Evolutionary conservation across 30 jellyfish, hydroid and myxozoan species (phyloP).

Genomic region (Hydractinia echinata): DNA sequence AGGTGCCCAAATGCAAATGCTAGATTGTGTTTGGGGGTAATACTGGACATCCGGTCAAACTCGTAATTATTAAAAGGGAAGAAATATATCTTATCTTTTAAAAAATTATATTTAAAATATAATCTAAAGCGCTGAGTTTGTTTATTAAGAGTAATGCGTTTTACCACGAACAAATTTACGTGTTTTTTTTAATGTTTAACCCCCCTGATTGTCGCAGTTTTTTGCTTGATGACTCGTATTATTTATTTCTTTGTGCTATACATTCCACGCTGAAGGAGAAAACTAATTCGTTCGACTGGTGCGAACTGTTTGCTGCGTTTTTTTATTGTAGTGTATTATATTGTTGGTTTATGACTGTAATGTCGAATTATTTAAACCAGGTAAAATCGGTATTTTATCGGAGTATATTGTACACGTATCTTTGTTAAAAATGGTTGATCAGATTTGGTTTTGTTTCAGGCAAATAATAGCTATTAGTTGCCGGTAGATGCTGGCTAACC

Average conservation of each 20-base stretch:
- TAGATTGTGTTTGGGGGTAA: not conserved
- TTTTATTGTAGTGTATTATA: not conserved
- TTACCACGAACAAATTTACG: not conserved
- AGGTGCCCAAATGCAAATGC: constrained; percentile 29
- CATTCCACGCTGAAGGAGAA: constrained; percentile 44
- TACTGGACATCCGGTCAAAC: not conserved
- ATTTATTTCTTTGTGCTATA: constrained; percentile 16
- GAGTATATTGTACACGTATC: not conserved
- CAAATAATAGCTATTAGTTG: not conserved
- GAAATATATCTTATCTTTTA: too few species aligned
- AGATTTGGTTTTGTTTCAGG: too few species aligned
- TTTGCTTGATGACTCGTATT: constrained; percentile 24
- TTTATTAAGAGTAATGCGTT: too few species aligned
- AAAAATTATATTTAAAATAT: too few species aligned
- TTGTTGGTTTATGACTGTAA: constrained; percentile 54
- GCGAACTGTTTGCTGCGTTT: not conserved
- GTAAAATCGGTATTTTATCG: constrained; percentile 26
- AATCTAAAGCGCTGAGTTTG: too few species aligned
- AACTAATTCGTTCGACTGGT: not conserved
- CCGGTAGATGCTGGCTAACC: not conserved
- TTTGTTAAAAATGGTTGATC: too few species aligned
- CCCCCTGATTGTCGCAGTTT: constrained; percentile 6
- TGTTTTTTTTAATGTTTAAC: not conserved
- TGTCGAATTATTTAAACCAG: constrained; percentile 86
- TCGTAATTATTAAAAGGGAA: too few species aligned